A percentile compares a stretch with the other conserved stretches of the same genome.
These are phyloP conservation scores for Microchrysa polita DNA, from an alignment of 2,888 invertebrate species.

Conservation along the genomic window DNA sequence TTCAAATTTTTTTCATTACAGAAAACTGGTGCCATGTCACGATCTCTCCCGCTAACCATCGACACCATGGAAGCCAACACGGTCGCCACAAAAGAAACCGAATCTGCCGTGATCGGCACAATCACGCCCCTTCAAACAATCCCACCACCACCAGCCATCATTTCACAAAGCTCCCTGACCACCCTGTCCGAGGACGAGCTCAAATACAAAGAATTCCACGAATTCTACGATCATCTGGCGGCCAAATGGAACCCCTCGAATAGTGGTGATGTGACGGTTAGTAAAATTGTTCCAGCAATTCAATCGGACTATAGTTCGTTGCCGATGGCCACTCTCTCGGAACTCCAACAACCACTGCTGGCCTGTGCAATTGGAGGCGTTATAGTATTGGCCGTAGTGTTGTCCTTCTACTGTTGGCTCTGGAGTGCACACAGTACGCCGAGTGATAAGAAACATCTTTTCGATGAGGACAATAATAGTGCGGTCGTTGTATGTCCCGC, in stretches of 20 bases:
- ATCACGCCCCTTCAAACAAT: background rate
- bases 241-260: conserved; percentile 45
- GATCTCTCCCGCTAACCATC: conserved; percentile 61
- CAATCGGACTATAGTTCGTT: conserved; percentile 55
- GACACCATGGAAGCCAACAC: conserved; percentile 58
- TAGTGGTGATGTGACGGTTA: conserved; percentile 50
- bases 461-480: conserved; percentile 55
- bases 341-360: conserved; percentile 56
- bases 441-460: conserved; percentile 56
- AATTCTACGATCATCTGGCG: conserved; percentile 37
- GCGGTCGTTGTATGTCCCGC: conserved; percentile 53
- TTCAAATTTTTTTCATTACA: conserved; percentile 50
- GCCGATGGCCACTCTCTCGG: conserved; percentile 53
- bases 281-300: conserved; percentile 53
- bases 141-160: conserved; percentile 9
- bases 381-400: conserved; percentile 53
- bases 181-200: conserved; percentile 29
- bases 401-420: conserved; percentile 54
- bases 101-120: conserved; percentile 24
- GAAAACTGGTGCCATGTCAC: conserved; percentile 61
- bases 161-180: background rate
- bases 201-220: conserved; percentile 42
- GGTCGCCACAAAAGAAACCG: conserved; percentile 34
- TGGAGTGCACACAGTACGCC: conserved; percentile 52
- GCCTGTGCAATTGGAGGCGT: conserved; percentile 56